Evolutionary conservation across 2,113 vertebrate species (phyloP).

Genomic region (Sphyrna mokarran): DNA sequence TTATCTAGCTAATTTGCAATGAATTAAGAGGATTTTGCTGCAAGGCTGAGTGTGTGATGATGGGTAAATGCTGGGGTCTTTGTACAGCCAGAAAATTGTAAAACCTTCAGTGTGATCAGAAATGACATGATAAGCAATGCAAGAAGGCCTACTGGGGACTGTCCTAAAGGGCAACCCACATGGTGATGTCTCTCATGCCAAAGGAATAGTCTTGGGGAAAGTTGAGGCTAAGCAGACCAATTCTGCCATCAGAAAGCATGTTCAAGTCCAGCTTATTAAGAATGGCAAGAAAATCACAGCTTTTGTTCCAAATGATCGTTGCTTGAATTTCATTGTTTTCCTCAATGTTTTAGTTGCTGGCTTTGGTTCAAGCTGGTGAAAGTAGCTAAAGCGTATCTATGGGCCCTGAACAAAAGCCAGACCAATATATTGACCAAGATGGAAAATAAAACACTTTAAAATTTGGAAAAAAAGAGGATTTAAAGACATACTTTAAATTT

Average conservation of each 20-base stretch:
- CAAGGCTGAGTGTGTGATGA: too few species aligned
- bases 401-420: slow-evolving; percentile 85
- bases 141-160: slow-evolving; percentile 95
- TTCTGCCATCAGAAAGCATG: slow-evolving; percentile 77
- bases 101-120: slow-evolving; percentile 90
- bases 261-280: slow-evolving; percentile 77
- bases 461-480: not conserved
- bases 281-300: slow-evolving; percentile 82
- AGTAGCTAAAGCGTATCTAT: slow-evolving; percentile 75
- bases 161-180: slow-evolving; percentile 96
- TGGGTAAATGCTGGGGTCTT: slow-evolving; percentile 92
- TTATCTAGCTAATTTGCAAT: not conserved
- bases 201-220: slow-evolving; percentile 96
- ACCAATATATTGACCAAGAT: slow-evolving; percentile 43
- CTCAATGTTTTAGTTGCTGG: slow-evolving; percentile 73
- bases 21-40: not conserved
- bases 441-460: slow-evolving; percentile 30
- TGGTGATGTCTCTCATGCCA: slow-evolving; percentile 91
- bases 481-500: not conserved
- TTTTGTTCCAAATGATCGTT: slow-evolving; percentile 75
- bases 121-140: slow-evolving; percentile 96
- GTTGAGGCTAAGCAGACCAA: slow-evolving; percentile 82
- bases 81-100: slow-evolving; percentile 94
- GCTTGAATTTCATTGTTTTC: slow-evolving; percentile 81
- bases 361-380: slow-evolving; percentile 81